Conservation (phyloP, 2,113 vertebrate species). For the Ochotona curzoniae region DNA sequence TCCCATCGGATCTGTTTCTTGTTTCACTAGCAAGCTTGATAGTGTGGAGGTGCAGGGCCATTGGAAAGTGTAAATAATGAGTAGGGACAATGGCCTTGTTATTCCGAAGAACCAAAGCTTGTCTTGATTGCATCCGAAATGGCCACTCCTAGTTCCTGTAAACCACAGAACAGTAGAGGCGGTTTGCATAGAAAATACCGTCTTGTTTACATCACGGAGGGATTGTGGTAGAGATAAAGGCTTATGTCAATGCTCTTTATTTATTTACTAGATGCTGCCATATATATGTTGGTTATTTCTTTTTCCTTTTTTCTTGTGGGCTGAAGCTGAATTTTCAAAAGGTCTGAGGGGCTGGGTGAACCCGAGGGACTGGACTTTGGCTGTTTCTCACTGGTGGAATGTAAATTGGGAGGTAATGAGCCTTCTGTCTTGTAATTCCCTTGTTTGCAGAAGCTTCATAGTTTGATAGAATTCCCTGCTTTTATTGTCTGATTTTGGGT, state of each 20-base stretch:
- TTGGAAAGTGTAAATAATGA: slow-evolving; percentile 10
- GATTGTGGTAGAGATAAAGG: background rate
- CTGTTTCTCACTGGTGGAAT: background rate
- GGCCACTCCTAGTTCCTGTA: slow-evolving; percentile 9
- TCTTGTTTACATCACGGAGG: background rate
- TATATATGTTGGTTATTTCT: background rate
- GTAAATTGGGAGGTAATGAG: background rate
- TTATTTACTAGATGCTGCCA: background rate
- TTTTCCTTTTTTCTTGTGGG: background rate
- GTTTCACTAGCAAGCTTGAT: background rate
- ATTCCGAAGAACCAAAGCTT: background rate
- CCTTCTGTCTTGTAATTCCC: background rate
- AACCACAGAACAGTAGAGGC: background rate
- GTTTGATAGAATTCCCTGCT: no score
- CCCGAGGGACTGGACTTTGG: background rate
- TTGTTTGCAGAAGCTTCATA: no score
- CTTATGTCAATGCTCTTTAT: background rate
- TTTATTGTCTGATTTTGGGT: no score
- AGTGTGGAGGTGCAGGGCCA: background rate
- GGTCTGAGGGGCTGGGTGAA: background rate
- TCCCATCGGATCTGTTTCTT: background rate
- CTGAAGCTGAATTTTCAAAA: background rate
- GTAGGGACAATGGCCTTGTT: slow-evolving; percentile 13
- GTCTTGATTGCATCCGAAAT: background rate
- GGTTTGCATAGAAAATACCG: background rate